Percentiles rank a stretch among this genome's conserved stretches.
These are phyloP conservation scores for Orthosia incerta DNA, from an alignment of 2,888 invertebrate species.

Conservation along the genomic window DNA sequence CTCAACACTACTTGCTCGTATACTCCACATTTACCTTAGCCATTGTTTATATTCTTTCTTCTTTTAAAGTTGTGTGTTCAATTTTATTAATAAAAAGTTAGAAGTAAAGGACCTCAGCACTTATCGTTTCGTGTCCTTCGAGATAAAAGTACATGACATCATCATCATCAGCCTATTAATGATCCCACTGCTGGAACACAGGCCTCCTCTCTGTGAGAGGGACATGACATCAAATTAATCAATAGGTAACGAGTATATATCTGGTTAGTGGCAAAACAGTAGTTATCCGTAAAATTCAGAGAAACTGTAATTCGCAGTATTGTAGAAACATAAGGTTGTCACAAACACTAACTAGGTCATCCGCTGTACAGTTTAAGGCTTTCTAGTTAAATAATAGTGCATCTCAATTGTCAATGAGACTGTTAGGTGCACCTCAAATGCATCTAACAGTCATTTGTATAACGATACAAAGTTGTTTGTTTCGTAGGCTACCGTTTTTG, in stretches of 20 bases:
- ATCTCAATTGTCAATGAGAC: slow-evolving; percentile 32
- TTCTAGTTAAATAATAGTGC: slow-evolving; percentile 24
- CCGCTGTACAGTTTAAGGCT: slow-evolving; percentile 21
- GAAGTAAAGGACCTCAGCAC: neutral
- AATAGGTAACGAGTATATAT: neutral
- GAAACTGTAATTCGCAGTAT: slow-evolving; percentile 12
- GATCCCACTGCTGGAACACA: no score
- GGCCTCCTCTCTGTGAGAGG: no score
- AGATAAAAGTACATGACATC: neutral
- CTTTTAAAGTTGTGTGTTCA: neutral
- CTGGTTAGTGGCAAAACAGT: neutral
- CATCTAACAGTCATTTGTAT: no score
- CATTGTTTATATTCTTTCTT: neutral
- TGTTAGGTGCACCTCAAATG: no score
- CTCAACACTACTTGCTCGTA: neutral
- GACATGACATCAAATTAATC: neutral
- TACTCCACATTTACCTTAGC: neutral
- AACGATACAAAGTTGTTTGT: no score
- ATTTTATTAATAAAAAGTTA: neutral
- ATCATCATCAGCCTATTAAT: no score
- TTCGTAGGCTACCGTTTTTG: neutral
- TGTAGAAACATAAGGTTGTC: slow-evolving; percentile 25
- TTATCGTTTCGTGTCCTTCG: neutral
- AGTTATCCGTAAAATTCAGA: slow-evolving; percentile 13
- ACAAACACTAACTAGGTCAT: slow-evolving; percentile 41